Base-by-base conservation (phyloP, 2,797 vertebrate genomes). In the Typhlichthys eigenmanni region DNA sequence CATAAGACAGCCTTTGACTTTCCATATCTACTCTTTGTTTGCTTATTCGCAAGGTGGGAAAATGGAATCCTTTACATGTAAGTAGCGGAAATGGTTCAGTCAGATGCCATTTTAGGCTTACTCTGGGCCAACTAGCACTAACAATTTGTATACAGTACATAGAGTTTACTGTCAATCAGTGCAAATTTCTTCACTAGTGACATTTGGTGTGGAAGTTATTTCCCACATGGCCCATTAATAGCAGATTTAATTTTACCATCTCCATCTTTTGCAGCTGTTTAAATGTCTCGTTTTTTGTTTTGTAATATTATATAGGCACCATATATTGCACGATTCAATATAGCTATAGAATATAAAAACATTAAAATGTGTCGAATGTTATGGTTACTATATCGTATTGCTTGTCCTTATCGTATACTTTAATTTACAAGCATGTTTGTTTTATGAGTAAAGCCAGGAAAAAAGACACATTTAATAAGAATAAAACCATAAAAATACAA, bases 31-130 rank as follows among this genome's bases (percentile, higher is more conserved):
- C 93, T 82, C 76, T 86, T 85, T 86, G 61, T 91, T 89, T 91
- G 87, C 38, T 80, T 60, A 85, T 72, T 79, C 78, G 77, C 88
- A 92, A 99, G 97, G 93, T 94, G 87, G 96, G 96, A 71, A 99
- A 98, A 85, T 98, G 96, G 97, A 98, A 96, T 91, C 95, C 96
- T 68, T 95, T 98, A 92, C 95, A 97, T 84, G 98, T 99, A 93
- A 98, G 96, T 96, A 79, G 62, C 2, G 3, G 56, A 51, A 69
- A 43, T 43, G 63, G 19, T n/a, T 32, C 1, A 29, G 5, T 65
- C 19, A 6, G n/a, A 32, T 55, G 6, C 13, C 47, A 50, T 47
- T 64, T 61, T 51, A 38, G 24, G 65, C 64, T 64, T 13, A 53
- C 7, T 2, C 7, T 68, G 14, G 59, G 47, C 32, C 51, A 61